Base-by-base conservation (phyloP, 2,113 vertebrate species). In the Thymallus thymallus region DNA sequence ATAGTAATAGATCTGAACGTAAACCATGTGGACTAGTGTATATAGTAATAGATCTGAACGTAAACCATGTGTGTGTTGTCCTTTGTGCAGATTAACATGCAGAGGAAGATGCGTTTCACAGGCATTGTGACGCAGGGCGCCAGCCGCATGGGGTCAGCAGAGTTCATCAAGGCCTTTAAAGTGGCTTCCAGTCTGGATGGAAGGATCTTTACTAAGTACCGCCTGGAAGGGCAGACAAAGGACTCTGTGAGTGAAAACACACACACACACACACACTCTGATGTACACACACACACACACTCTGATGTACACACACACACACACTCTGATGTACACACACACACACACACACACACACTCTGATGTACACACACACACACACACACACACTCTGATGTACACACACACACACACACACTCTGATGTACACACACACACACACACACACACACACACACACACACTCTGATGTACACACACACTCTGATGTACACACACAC, bases 61-160 rank as follows among this genome's bases (percentile, higher is more conserved):
- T 99, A 92, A 1, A 85, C 98, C 64, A 95, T 93, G 0, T 82
- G 46, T 5, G 18, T 29, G 13, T 64, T 29, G 56, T 22, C 46
- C 23, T 7, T 6, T 41, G 7, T 58, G 5, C 82, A 99, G 98
- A 89, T 95, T 73, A 97, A 98, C 87, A 82, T 97, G 85, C 85
- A 93, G 85, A 92, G 96, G 77, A 94, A 93, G 88, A 96, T 98
- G 94, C 82, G 91, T 7, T 86, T 99, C 65, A 94, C 91, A 0
- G 97, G 96, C 0, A 82, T 99, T 45, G 90, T 96, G 79, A 98
- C 93, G 0, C 98, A 98, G 85, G 98, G 98, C 0, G 97, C 97
- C 45, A 93, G 96, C 73, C 96, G 96, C 0, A 91, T 93, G 2
- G 95, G 96, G 20, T 83, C 85, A 0, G 81, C 90, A 0, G 96